Evolutionary conservation across 92 coral and sea anemone genomes (phyloP), one percentile per base, ranked within the genome.

Genomic region (Montipora capitata): DNA sequence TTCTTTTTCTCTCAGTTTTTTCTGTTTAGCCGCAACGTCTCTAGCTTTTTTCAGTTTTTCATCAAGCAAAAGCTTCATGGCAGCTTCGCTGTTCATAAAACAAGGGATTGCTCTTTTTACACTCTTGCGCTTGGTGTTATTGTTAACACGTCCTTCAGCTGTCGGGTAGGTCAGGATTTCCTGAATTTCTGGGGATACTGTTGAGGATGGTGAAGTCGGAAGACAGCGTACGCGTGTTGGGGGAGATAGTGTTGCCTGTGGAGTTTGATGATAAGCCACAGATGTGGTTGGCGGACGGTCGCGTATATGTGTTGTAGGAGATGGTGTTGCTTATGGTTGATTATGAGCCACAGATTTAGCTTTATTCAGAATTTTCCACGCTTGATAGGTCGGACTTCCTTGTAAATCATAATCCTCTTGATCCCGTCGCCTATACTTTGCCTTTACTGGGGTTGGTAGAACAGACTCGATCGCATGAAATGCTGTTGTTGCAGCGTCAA

Each of bases 371-470:
- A 63, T 85, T 51, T 85, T 85, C 85, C 90, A 85, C 44, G 85
- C 84, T n/a, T n/a, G 27, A 64, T 62, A 85, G 49, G 90, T 77
- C 15, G 90, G 90, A 27, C 90, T 65, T 20, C 84, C 82, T 40
- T 85, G 63, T 35, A 76, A 62, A 66, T 85, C 90, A 75, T 85
- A 85, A 9, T 54, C 57, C 79, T 77, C 90, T 51, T 39, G 83
- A 13, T 74, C 45, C 75, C 90, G 51, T 3, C 61, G 82, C 13
- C 75, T 44, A 49, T 84, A 84, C 72, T 65, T 85, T 38, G 44
- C 65, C 65, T 59, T 59, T 59, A 74, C 54, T 20, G 90, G 90
- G 41, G 91, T 87, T 40, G 86, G 65, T 40, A 87, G 80, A 62
- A 74, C 86, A 40, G 75, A 40, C 54, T 41, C 75, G 54, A 70